A percentile compares a stretch with the other conserved stretches of the same genome.
Conservation (phyloP, 2,888 invertebrate species). For the Hylaea fasciaria region DNA sequence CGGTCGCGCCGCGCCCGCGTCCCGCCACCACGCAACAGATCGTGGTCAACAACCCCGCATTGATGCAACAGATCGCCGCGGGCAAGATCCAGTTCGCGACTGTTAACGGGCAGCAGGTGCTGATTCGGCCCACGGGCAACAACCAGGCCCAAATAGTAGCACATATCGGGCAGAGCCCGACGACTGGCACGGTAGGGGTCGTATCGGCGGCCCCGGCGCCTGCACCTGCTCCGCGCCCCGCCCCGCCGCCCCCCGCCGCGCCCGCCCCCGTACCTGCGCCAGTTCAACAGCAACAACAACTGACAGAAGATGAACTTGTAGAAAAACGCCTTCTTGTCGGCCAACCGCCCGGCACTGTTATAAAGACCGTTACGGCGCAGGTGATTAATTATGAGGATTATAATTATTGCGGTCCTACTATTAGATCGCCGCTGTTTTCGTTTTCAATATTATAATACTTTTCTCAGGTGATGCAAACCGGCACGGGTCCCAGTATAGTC, state of each 20-base stretch:
- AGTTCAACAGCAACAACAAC: slow-evolving; percentile 47
- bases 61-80: slow-evolving; percentile 92
- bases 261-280: slow-evolving; percentile 40
- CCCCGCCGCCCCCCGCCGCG: slow-evolving; percentile 44
- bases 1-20: slow-evolving; percentile 58
- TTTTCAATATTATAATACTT: not conserved
- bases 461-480: slow-evolving; percentile 90
- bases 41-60: slow-evolving; percentile 90
- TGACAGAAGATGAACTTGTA: slow-evolving; percentile 82
- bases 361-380: slow-evolving; percentile 94
- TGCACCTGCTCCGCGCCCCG: slow-evolving; percentile 46
- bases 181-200: slow-evolving; percentile 51
- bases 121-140: slow-evolving; percentile 91
- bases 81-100: slow-evolving; percentile 94
- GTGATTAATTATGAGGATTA: slow-evolving; percentile 48
- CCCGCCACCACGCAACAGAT: slow-evolving; percentile 86
- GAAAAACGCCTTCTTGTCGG: slow-evolving; percentile 90
- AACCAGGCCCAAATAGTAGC: slow-evolving; percentile 92
- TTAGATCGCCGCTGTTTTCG: not conserved
- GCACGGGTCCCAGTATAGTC: slow-evolving; percentile 93
- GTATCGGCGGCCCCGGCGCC: slow-evolving; percentile 47
- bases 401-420: not conserved
- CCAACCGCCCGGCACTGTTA: slow-evolving; percentile 93
- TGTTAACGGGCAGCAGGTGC: slow-evolving; percentile 93
- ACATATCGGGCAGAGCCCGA: slow-evolving; percentile 86